Evolutionary conservation across 2,888 invertebrate species (phyloP).

Genomic region (Neoitamus cyanurus): DNA sequence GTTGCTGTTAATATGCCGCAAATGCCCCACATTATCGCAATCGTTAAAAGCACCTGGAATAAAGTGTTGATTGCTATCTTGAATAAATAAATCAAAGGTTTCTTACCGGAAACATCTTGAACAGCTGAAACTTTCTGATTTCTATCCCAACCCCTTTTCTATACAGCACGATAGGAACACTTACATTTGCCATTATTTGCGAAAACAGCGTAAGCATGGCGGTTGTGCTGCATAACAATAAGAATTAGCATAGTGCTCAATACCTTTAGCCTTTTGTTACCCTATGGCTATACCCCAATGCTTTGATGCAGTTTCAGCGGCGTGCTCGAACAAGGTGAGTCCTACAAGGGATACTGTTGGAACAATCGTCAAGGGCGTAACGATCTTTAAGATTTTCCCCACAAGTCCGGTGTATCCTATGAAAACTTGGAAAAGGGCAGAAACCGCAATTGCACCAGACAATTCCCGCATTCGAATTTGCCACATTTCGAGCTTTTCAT

Average conservation of each 20-base stretch:
- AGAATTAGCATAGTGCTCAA: background rate
- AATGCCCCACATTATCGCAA: conserved; percentile 80
- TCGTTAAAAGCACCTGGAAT: conserved; percentile 75
- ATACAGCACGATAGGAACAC: conserved; percentile 72
- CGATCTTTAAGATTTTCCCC: conserved; percentile 77
- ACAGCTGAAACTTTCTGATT: conserved; percentile 75
- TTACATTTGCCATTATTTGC: conserved; percentile 77
- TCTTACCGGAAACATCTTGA: conserved; percentile 83
- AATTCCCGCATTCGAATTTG: conserved; percentile 81
- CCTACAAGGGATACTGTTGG: conserved; percentile 88
- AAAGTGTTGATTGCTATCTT: background rate
- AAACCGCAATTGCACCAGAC: conserved; percentile 84
- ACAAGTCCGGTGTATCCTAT: conserved; percentile 80
- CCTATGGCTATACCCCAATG: conserved; percentile 86
- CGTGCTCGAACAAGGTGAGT: conserved; percentile 83
- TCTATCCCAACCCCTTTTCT: conserved; percentile 70
- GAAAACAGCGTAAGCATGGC: conserved; percentile 81
- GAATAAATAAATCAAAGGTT: background rate
- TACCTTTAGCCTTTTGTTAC: conserved; percentile 68
- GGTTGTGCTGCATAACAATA: conserved; percentile 72
- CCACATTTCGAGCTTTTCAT: conserved; percentile 74
- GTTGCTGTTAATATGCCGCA: conserved; percentile 77
- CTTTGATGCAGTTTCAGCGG: conserved; percentile 81
- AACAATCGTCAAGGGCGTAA: conserved; percentile 85
- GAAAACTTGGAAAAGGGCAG: conserved; percentile 80